phyloP scores from a whole-genome alignment of 2,888 invertebrate genomes.

The Embidobia sp. region DNA sequence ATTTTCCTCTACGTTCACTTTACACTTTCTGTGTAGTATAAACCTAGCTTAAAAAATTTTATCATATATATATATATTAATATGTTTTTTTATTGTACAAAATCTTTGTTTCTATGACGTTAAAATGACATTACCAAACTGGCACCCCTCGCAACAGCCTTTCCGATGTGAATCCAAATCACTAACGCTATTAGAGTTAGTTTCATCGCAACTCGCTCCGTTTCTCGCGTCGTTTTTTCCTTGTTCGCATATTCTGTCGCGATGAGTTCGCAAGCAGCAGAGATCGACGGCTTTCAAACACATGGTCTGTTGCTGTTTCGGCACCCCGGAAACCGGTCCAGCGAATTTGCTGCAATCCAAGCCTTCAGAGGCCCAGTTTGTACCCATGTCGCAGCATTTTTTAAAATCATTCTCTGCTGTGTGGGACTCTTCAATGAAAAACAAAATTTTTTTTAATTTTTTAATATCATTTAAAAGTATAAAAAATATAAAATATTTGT shows the following conservation, averaged over 20 bases:
- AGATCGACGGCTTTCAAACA: conserved; percentile 86
- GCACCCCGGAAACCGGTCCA: conserved; percentile 83
- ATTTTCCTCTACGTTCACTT: background rate
- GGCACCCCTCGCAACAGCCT: conserved; percentile 79
- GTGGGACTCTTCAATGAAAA: background rate
- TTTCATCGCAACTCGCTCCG: conserved; percentile 78
- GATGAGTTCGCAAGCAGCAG: conserved; percentile 83
- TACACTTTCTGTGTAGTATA: background rate
- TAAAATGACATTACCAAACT: too few species aligned
- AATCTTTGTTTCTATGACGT: too few species aligned
- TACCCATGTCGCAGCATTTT: conserved; percentile 83
- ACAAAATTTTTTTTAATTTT: too few species aligned
- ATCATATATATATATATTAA: too few species aligned
- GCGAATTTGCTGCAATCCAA: conserved; percentile 82
- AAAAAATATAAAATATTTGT: too few species aligned
- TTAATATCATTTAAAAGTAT: too few species aligned
- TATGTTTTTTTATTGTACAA: too few species aligned
- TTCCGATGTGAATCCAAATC: conserved; percentile 75
- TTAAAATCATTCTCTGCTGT: conserved; percentile 22
- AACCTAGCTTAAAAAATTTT: background rate
- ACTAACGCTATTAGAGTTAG: conserved; percentile 28
- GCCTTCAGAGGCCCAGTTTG: conserved; percentile 82
- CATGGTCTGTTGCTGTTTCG: conserved; percentile 83
- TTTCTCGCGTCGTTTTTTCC: conserved; percentile 83
- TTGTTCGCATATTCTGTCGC: conserved; percentile 82